Evolutionary conservation across 2,888 invertebrate species (phyloP).

Genomic region (Thalpophila matura): DNA sequence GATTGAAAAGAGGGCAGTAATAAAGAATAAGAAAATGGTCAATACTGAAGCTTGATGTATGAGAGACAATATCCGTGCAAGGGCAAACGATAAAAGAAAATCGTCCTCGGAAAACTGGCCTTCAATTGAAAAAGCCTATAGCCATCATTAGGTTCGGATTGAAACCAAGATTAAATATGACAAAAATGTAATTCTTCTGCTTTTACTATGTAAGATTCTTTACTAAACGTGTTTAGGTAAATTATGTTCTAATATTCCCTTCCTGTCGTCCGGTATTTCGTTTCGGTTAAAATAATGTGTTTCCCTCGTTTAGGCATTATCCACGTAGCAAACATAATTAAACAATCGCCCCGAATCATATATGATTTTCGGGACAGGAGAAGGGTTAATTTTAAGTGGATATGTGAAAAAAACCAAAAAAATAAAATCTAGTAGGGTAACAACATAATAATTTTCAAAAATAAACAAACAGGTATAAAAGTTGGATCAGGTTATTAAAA

Average conservation of each 20-base stretch:
- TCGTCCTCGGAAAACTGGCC: conserved; percentile 20
- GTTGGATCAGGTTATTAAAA: not conserved
- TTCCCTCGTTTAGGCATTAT: too few relatives aligned
- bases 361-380: too few relatives aligned
- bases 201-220: conserved; percentile 4
- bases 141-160: conserved; percentile 33
- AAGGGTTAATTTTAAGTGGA: too few relatives aligned
- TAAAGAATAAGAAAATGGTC: conserved; percentile 36
- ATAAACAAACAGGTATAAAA: not conserved
- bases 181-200: conserved; percentile 24
- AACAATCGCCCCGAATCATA: too few relatives aligned
- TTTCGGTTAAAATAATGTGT: too few relatives aligned
- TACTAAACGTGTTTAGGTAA: too few relatives aligned
- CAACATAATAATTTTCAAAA: too few relatives aligned
- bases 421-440: too few relatives aligned
- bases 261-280: too few relatives aligned
- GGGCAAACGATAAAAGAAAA: conserved; percentile 39
- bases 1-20: conserved; percentile 5
- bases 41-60: conserved; percentile 23
- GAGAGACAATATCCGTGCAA: conserved; percentile 44
- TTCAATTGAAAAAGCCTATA: conserved; percentile 43
- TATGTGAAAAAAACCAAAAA: too few relatives aligned
- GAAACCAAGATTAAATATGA: conserved; percentile 35
- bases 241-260: too few relatives aligned
- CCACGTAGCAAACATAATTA: too few relatives aligned